Percentiles rank a stretch among this genome's conserved stretches.
Evolutionary conservation across 1,140 invertebrate species (phyloP).

Genomic region (Leptinotarsa undecemlineata): DNA sequence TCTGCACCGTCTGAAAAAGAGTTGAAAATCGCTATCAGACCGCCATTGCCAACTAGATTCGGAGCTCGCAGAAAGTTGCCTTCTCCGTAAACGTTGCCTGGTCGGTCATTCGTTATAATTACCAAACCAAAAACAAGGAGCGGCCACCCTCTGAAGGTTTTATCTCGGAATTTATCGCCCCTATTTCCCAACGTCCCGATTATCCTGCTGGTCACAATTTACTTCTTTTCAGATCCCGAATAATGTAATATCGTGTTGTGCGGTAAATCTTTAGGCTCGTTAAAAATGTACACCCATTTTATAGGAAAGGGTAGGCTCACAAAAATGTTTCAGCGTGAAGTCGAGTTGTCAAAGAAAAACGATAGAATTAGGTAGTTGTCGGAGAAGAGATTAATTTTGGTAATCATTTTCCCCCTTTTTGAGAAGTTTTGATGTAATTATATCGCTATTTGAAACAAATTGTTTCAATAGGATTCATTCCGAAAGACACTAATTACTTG

Average conservation of each 20-base stretch:
- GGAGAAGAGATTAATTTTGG: too few species aligned
- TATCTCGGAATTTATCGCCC: slow-evolving; percentile 45
- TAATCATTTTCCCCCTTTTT: too few species aligned
- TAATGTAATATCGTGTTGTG: slow-evolving; percentile 44
- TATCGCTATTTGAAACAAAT: too few species aligned
- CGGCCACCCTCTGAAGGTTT: slow-evolving; percentile 43
- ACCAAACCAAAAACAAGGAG: slow-evolving; percentile 47
- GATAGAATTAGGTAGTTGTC: too few species aligned
- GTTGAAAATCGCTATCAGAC: slow-evolving; percentile 34
- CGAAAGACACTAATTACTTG: too few species aligned
- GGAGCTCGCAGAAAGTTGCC: slow-evolving; percentile 1
- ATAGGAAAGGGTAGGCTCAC: neutral
- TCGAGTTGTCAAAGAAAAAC: too few species aligned
- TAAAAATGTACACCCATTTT: slow-evolving; percentile 37
- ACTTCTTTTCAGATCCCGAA: slow-evolving; percentile 40
- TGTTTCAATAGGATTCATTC: too few species aligned
- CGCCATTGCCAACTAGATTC: slow-evolving; percentile 18
- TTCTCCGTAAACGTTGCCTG: slow-evolving; percentile 29
- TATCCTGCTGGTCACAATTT: slow-evolving; percentile 40
- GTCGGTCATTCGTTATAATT: slow-evolving; percentile 46
- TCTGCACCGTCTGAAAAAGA: slow-evolving; percentile 28
- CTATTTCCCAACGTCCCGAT: slow-evolving; percentile 42
- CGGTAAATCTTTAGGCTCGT: slow-evolving; percentile 35
- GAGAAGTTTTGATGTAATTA: too few species aligned
- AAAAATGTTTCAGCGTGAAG: too few species aligned